Percentiles rank a stretch among this genome's conserved stretches.
Conservation (phyloP, 2,888 invertebrate genomes). For the Idaea straminata region DNA sequence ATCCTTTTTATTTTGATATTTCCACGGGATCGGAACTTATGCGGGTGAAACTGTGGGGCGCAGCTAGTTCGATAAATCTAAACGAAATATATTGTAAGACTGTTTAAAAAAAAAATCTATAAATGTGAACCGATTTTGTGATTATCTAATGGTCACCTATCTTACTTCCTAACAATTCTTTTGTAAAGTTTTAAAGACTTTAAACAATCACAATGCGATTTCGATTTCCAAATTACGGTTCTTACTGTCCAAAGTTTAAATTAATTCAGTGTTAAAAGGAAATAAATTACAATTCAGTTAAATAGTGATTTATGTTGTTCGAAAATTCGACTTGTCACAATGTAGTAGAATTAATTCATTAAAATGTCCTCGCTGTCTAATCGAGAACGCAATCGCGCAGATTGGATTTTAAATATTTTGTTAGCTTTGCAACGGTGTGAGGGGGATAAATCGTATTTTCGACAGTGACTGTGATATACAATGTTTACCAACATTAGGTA, state of each 20-base stretch:
- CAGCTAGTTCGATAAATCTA: no score
- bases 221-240: background rate
- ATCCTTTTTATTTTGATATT: no score
- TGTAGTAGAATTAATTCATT: conserved; percentile 15
- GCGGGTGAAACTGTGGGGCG: no score
- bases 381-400: conserved; percentile 8
- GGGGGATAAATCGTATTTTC: background rate
- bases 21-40: no score
- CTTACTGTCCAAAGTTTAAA: background rate
- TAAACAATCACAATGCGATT: background rate
- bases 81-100: no score
- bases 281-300: conserved; percentile 13
- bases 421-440: conserved; percentile 3
- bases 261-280: background rate
- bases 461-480: background rate
- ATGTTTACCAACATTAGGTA: background rate
- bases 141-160: background rate
- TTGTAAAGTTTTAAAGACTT: background rate
- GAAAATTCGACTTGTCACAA: conserved; percentile 15
- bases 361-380: conserved; percentile 5
- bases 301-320: conserved; percentile 21
- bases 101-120: no score
- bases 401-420: conserved; percentile 9
- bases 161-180: background rate
- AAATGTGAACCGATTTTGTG: no score